Base-by-base conservation (phyloP, 2,888 invertebrate genomes). In the Nudaria mundana region DNA sequence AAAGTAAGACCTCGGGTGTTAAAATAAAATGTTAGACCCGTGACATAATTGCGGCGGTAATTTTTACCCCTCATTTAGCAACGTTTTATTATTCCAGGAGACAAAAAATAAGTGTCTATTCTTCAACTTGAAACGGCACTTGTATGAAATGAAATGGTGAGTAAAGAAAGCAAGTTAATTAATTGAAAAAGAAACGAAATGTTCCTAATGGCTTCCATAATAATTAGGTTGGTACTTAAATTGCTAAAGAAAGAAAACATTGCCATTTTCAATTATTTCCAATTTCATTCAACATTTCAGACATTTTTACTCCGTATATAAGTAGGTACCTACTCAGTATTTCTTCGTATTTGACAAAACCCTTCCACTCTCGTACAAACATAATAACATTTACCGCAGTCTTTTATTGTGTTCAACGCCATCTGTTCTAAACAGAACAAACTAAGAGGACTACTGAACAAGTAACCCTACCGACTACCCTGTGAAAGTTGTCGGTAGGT, bases 11-110 rank as follows among this genome's bases (percentile, higher is more conserved):
- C 49, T 63, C 63, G 66, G 66, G 71, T 69, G 74, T 71, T 64
- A 66, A 66, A 79, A 71, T 76, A 74, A 81, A 82, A 77, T 76
- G 81, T 77, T 78, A 66, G 74, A 69, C 67, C 76, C 74, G 75
- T 76, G 64, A 76, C 80, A 80, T 80, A 79, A 83, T 81, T 76
- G 75, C 72, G 66, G 59, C 56, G 56, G 74, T 81, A 76, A 80
- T 82, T 81, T 77, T 71, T 62, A 60, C 63, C 64, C 66, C 70
- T 77, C 79, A 74, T 76, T 80, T 74, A 71, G 59, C 66, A 66
- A 50, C 56, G 60, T 55, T 65, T 64, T 74, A 67, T 69, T 70
- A 67, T 68, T 56, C 52, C 50, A 37, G 45, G 44, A 60, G 60
- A 66, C 64, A 68, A 66, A 66, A 56, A 58, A 57, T 52, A 54